These are phyloP conservation scores for Diaphora mendica DNA, from an alignment of 2,888 invertebrate genomes.

Conservation along the genomic window DNA sequence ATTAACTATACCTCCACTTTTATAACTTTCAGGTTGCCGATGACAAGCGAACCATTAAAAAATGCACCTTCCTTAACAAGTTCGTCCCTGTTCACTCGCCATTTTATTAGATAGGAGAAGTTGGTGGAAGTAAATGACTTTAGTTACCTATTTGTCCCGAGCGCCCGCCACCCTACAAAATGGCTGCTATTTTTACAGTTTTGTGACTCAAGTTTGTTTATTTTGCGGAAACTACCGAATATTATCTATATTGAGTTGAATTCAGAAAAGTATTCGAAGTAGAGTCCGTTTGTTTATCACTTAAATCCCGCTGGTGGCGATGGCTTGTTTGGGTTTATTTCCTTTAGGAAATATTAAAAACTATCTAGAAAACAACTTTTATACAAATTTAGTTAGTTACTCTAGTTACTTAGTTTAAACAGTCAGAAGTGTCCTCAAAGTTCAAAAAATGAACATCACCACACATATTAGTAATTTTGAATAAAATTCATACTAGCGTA, in stretches of 20 bases:
- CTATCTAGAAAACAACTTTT: too few species aligned
- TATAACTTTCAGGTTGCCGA: background rate
- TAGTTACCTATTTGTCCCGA: constrained; percentile 44
- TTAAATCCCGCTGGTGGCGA: too few species aligned
- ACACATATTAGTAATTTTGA: background rate
- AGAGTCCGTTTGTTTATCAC: background rate
- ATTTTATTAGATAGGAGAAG: constrained; percentile 39
- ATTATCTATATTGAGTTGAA: background rate
- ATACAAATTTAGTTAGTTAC: too few species aligned
- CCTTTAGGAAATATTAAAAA: too few species aligned
- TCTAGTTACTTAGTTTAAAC: background rate
- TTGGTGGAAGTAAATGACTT: constrained; percentile 39
- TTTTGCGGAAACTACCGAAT: background rate
- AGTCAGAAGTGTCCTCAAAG: background rate
- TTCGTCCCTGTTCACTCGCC: constrained; percentile 18
- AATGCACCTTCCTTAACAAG: background rate
- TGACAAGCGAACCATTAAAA: background rate
- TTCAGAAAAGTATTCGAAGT: background rate
- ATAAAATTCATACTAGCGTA: too few species aligned
- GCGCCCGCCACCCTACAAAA: constrained; percentile 22
- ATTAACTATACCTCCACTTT: background rate
- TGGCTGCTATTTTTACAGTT: constrained; percentile 21
- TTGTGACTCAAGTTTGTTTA: constrained; percentile 23
- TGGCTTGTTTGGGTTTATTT: background rate
- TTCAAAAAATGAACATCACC: background rate